Percentiles rank a stretch among this genome's conserved stretches.
phyloP scores from a whole-genome alignment of 2,113 vertebrate genomes.

The Ivindomyrus marchei region DNA sequence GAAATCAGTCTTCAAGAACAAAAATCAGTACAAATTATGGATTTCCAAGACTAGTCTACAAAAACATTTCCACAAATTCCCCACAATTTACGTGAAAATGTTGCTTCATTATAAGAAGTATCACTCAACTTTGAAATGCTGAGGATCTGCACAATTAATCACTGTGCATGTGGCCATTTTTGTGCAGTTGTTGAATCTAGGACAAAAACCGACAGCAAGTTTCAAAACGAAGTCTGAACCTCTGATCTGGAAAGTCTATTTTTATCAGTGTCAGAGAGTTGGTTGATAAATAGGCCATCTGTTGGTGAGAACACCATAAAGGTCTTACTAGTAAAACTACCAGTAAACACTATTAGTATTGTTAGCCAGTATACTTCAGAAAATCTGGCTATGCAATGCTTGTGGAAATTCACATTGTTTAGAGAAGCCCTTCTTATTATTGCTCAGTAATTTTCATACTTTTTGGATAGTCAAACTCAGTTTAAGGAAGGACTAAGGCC shows the following conservation, averaged over 20 bases:
- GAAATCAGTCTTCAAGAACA: neutral
- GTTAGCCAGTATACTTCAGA: neutral
- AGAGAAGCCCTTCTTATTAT: neutral
- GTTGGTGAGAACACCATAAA: slow-evolving; percentile 11
- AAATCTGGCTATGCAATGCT: neutral
- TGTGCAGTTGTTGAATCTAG: neutral
- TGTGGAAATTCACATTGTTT: neutral
- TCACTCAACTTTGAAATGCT: neutral
- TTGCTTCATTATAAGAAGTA: neutral
- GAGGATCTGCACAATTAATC: neutral
- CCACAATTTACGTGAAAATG: neutral
- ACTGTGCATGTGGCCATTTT: neutral
- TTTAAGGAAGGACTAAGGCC: neutral
- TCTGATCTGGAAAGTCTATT: slow-evolving; percentile 22
- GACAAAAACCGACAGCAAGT: neutral
- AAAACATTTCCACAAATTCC: neutral
- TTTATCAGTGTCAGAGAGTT: slow-evolving; percentile 23
- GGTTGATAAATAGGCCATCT: slow-evolving; percentile 25
- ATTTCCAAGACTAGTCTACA: neutral
- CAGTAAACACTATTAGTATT: neutral
- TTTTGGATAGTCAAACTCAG: neutral
- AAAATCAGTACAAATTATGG: neutral
- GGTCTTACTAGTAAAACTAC: slow-evolving; percentile 7
- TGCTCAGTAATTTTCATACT: neutral
- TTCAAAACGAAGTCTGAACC: slow-evolving; percentile 20